Conservation (phyloP, 2,113 vertebrate genomes). For the Strix aluco region DNA sequence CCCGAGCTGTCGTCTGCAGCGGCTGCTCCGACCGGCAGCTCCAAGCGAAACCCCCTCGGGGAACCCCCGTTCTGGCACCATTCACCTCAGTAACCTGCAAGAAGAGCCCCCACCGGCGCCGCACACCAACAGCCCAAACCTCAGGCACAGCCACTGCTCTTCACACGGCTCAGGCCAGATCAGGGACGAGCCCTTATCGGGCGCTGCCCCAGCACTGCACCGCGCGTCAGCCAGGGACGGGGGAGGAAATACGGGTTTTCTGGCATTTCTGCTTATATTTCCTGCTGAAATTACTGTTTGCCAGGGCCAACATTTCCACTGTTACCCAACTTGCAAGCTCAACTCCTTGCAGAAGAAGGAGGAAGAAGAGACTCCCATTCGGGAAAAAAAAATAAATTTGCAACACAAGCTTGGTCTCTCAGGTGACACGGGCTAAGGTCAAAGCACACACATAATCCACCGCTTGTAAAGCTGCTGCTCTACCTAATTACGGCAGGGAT, state of each 20-base stretch:
- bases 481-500: neutral
- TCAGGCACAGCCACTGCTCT: rapidly evolving
- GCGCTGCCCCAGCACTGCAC: neutral
- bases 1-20: rapidly evolving
- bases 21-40: neutral
- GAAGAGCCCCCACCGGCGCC: neutral
- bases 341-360: neutral
- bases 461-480: neutral
- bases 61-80: rapidly evolving
- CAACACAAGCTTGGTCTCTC: neutral
- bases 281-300: neutral
- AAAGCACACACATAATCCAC: neutral
- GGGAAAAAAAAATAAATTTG: neutral
- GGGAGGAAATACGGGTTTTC: neutral
- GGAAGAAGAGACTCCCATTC: neutral
- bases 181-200: rapidly evolving
- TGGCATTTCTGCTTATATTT: neutral
- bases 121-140: rapidly evolving
- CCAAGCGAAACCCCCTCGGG: rapidly evolving
- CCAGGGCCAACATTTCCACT: neutral
- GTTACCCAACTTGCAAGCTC: neutral
- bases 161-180: neutral
- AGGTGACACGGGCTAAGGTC: neutral
- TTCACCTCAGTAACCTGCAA: rapidly evolving
- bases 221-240: neutral